phyloP scores from a whole-genome alignment of 2,888 invertebrate species.

The Cinara cedri region DNA sequence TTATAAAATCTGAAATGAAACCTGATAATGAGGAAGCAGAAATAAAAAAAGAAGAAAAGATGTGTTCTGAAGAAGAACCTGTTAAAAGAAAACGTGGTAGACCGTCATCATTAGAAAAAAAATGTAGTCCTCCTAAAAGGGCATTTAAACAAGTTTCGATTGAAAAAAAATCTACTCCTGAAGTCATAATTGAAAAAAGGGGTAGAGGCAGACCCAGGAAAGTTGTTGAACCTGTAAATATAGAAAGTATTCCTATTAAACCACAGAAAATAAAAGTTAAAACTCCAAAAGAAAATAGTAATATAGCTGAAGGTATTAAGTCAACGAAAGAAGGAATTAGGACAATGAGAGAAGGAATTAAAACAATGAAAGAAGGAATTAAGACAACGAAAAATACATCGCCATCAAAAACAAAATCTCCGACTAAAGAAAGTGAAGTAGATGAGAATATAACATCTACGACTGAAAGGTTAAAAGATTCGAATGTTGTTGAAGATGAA shows the following conservation, averaged over 20 bases:
- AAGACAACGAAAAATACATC: constrained; percentile 28
- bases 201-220: constrained; percentile 53
- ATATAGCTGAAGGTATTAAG: constrained; percentile 11
- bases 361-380: constrained; percentile 25
- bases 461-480: constrained; percentile 46
- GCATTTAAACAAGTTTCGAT: constrained; percentile 2
- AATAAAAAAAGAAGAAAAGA: constrained; percentile 23
- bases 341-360: constrained; percentile 22
- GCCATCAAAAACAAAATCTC: constrained; percentile 41
- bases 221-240: constrained; percentile 4
- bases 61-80: constrained; percentile 8
- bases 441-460: constrained; percentile 54
- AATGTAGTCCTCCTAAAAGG: constrained; percentile 22
- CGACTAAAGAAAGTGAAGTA: constrained; percentile 55
- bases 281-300: constrained; percentile 27
- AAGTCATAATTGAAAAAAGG: constrained; percentile 28
- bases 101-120: constrained; percentile 42
- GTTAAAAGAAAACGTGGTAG: constrained; percentile 54
- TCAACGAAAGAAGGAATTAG: constrained; percentile 32
- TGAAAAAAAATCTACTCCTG: constrained; percentile 10
- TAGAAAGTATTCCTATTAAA: constrained; percentile 7
- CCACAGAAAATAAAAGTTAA: constrained; percentile 32
- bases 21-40: constrained; percentile 19
- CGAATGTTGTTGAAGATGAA: constrained; percentile 63
- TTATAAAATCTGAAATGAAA: constrained; percentile 21